These are phyloP conservation scores for Watsonalla cultraria DNA, from an alignment of 2,888 invertebrate species.

Conservation along the genomic window DNA sequence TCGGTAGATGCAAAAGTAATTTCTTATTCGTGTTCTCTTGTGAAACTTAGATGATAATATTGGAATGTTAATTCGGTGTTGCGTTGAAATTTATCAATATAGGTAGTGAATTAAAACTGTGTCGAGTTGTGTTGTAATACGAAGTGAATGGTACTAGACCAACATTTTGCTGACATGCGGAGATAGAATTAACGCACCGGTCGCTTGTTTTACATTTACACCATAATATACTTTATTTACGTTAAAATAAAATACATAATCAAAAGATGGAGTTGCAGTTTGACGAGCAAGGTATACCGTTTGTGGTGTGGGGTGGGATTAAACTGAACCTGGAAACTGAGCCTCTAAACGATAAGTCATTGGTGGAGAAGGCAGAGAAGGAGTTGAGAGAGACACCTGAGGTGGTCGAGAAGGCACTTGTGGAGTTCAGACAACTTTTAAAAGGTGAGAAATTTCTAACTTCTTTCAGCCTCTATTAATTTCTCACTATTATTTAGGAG, in stretches of 20 bases:
- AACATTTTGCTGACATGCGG: constrained; percentile 22
- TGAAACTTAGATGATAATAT: background rate
- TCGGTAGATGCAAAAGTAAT: too few relatives aligned
- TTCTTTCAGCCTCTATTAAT: background rate
- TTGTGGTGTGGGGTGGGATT: constrained; percentile 79
- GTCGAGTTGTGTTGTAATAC: constrained; percentile 27
- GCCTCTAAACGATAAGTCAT: constrained; percentile 75
- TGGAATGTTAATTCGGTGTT: background rate
- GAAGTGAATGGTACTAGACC: constrained; percentile 39
- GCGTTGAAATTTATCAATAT: background rate
- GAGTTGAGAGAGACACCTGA: constrained; percentile 87
- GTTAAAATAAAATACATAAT: background rate
- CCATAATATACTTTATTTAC: background rate
- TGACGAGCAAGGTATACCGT: constrained; percentile 78
- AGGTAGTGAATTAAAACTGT: constrained; percentile 10
- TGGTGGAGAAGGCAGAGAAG: constrained; percentile 79
- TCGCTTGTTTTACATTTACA: constrained; percentile 4
- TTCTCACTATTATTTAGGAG: background rate
- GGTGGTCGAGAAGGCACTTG: constrained; percentile 77
- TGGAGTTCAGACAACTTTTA: constrained; percentile 75
- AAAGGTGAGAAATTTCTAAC: constrained; percentile 60
- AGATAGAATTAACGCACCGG: constrained; percentile 9
- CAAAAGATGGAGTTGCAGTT: constrained; percentile 64
- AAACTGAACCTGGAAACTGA: constrained; percentile 81
- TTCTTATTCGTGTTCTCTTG: background rate